A percentile compares a stretch with the other conserved stretches of the same genome.
phyloP scores from a whole-genome alignment of 1,140 invertebrate genomes.

The Araneus ventricosus region DNA sequence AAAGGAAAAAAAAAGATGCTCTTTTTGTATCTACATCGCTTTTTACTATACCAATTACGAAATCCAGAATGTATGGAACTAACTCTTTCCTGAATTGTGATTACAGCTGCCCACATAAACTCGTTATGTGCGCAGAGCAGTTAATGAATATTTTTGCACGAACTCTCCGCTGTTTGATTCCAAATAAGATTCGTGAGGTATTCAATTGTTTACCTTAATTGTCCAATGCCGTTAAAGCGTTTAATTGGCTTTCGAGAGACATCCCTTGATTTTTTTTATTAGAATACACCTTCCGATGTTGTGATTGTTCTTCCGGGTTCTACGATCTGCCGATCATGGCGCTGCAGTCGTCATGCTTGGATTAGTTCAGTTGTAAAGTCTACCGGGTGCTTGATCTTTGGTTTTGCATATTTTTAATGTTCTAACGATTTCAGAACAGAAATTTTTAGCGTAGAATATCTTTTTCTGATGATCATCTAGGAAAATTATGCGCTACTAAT shows the following conservation, averaged over 20 bases:
- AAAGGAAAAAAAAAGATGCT: background rate
- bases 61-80: background rate
- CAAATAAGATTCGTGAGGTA: background rate
- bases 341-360: background rate
- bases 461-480: no score
- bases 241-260: background rate
- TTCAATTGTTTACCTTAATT: conserved; percentile 19
- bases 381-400: no score
- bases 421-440: no score
- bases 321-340: background rate
- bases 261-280: background rate
- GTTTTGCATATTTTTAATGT: no score
- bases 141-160: background rate
- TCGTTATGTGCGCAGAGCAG: background rate
- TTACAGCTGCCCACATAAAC: background rate
- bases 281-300: background rate
- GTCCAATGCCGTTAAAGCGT: background rate
- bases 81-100: background rate
- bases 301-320: conserved; percentile 22
- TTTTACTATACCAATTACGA: background rate
- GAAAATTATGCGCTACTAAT: no score
- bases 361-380: background rate
- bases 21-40: background rate
- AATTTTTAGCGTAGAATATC: no score
- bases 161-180: background rate